A percentile compares a stretch with the other conserved stretches of the same genome.
phyloP scores from a whole-genome alignment of 1,140 invertebrate genomes.

The Brachionus paranguensis region DNA sequence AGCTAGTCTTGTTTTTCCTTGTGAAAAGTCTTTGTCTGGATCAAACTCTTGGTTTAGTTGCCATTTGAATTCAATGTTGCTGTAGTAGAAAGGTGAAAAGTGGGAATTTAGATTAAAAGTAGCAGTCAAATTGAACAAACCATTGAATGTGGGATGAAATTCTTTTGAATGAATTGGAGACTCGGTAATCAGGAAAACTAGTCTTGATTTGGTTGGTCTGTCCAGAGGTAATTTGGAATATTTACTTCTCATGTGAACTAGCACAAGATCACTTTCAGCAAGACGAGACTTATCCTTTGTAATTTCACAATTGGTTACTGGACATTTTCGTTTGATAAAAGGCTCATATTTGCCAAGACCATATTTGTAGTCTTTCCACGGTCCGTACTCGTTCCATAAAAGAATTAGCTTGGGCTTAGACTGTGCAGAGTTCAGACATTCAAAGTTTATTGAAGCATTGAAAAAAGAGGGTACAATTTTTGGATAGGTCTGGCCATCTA shows the following conservation, averaged over 20 bases:
- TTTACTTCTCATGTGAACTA: slow-evolving; percentile 18
- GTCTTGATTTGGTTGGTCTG: neutral
- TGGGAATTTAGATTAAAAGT: neutral
- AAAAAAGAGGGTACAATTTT: slow-evolving; percentile 7
- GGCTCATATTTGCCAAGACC: neutral
- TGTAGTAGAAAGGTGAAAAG: slow-evolving; percentile 27
- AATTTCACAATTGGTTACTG: slow-evolving; percentile 27
- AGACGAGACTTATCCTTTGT: neutral
- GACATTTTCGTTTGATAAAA: neutral
- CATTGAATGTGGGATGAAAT: neutral
- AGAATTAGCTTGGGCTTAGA: no score
- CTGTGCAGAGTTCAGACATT: no score
- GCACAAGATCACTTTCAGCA: neutral
- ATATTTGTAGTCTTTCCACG: no score
- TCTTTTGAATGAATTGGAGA: neutral
- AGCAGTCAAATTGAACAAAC: slow-evolving; percentile 21
- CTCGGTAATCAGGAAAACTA: slow-evolving; percentile 3
- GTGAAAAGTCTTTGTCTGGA: neutral
- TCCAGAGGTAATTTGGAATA: neutral
- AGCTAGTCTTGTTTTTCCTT: neutral
- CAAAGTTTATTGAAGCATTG: slow-evolving; percentile 16
- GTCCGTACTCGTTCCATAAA: no score
- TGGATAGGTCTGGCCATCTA: neutral
- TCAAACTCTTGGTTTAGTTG: neutral
- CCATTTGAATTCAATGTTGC: slow-evolving; percentile 14